Evolutionary conservation across 1,140 invertebrate genomes (phyloP).

Genomic region (Micrasema minimum): DNA sequence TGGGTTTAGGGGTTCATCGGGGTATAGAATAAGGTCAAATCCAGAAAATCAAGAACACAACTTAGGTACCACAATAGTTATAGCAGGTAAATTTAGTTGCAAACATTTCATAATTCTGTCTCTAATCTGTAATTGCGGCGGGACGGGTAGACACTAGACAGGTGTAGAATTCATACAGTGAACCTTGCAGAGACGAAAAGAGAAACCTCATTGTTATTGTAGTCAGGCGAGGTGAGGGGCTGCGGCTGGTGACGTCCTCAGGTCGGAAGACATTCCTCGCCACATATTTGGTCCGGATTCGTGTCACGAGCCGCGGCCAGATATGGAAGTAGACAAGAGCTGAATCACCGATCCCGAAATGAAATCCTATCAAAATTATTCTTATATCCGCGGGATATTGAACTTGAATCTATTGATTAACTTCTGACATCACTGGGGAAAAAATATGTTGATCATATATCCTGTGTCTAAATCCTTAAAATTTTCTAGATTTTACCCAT

Average conservation of each 20-base stretch:
- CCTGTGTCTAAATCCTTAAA: too few species aligned
- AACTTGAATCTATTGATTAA: constrained; percentile 1
- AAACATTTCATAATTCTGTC: too few species aligned
- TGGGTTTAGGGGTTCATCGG: too few species aligned
- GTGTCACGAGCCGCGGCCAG: constrained; percentile 1
- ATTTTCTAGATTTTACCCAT: too few species aligned
- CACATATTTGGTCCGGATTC: constrained; percentile 21
- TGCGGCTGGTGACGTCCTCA: constrained; percentile 25
- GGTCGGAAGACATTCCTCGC: constrained; percentile 23
- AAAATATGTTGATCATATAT: too few species aligned
- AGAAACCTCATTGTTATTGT: constrained; percentile 47
- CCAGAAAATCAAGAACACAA: too few species aligned
- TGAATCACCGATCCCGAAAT: not conserved
- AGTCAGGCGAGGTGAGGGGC: constrained; percentile 39
- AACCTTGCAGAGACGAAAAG: constrained; percentile 46
- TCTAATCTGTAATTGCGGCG: too few species aligned
- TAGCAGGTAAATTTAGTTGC: too few species aligned
- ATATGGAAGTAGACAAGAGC: not conserved
- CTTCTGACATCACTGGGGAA: too few species aligned
- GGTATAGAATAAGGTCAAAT: too few species aligned
- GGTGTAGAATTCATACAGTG: too few species aligned
- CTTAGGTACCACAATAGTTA: too few species aligned
- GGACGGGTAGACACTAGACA: constrained; percentile 12
- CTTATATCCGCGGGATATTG: constrained; percentile 1
- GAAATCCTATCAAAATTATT: not conserved